Evolutionary conservation across 1,140 invertebrate species (phyloP), one percentile per base, ranked within the genome.

Genomic region (Schlechtendalia chinensis): DNA sequence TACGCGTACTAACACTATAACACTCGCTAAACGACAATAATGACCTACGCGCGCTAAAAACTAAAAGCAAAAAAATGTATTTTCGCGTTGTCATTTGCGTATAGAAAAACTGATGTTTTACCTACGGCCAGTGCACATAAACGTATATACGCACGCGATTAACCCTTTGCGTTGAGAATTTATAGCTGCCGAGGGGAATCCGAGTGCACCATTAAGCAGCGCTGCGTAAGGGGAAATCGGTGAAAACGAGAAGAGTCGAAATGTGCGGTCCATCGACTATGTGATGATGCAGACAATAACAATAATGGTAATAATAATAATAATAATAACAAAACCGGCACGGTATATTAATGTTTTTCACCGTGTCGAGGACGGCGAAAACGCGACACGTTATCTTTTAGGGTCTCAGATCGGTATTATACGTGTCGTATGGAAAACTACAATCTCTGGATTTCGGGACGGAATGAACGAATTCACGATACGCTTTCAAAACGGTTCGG

Each of bases 301-400:
- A 72, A 65, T 65, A 65, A 65, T 65, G 39, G 39, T 32, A 45
- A 65, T 65, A 65, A 65, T 65, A 65, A 65, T 27, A 39, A 24
- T 58, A 56, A 56, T 56, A 56, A 56, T 45, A 61, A 61, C 29
- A 61, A 61, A 63, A 63, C 59, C 16, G 5, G 17, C 59, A 6
- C 59, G 27, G 24, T 63, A 2, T 47, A 47, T 24, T 67, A 54
- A 72, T 53, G 24, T 29, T 17, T 53, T n/a, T n/a, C n/a, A n/a
- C 14, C 11, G 17, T 32, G 11, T 74, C n/a, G 19, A 5, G 16
- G n/a, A 22, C 39, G 39, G 27, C 19, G 53, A 39, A 74, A 39
- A 39, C 32, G 32, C 12, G 2, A n/a, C 24, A 24, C 1, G 11
- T 45, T 50, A 56, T 56, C 50, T 53, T 19, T 39, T 19, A n/a